These are phyloP conservation scores for Sarcophaga subvicina DNA, from an alignment of 2,888 invertebrate species.

Conservation along the genomic window DNA sequence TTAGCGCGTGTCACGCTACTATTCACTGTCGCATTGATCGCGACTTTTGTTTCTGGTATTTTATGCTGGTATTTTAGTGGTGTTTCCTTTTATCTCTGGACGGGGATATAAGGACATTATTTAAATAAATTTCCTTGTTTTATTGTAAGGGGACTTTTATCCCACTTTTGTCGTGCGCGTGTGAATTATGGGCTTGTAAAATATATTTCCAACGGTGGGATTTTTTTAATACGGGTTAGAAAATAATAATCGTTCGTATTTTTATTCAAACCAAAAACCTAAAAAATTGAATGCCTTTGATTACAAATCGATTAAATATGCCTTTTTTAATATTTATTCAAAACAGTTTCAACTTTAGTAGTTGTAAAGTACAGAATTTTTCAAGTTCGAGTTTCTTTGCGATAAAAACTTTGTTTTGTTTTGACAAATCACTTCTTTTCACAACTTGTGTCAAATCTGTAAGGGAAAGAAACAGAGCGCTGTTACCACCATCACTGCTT, in stretches of 20 bases:
- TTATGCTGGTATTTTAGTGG: slow-evolving; percentile 61
- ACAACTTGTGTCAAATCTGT: too few relatives aligned
- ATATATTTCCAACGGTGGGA: slow-evolving; percentile 6
- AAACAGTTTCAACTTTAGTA: background rate
- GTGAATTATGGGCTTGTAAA: slow-evolving; percentile 49
- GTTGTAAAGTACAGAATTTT: background rate
- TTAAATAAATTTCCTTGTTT: slow-evolving; percentile 39
- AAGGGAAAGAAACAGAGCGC: too few relatives aligned
- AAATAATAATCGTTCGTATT: background rate
- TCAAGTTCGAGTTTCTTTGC: too few relatives aligned
- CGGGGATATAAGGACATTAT: slow-evolving; percentile 39
- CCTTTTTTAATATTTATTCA: background rate
- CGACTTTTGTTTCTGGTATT: slow-evolving; percentile 44
- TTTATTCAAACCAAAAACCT: background rate
- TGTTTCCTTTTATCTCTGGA: slow-evolving; percentile 10
- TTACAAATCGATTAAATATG: background rate
- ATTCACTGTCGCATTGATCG: slow-evolving; percentile 43
- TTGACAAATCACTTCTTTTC: too few relatives aligned
- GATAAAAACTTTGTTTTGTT: too few relatives aligned
- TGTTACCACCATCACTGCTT: too few relatives aligned
- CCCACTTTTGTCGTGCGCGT: slow-evolving; percentile 27
- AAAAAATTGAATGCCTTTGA: background rate
- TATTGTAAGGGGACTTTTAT: background rate
- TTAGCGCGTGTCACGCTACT: slow-evolving; percentile 60
- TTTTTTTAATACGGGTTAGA: slow-evolving; percentile 29